Conservation (phyloP, 2,888 invertebrate genomes). For the Chalcosyrphus nemorum region DNA sequence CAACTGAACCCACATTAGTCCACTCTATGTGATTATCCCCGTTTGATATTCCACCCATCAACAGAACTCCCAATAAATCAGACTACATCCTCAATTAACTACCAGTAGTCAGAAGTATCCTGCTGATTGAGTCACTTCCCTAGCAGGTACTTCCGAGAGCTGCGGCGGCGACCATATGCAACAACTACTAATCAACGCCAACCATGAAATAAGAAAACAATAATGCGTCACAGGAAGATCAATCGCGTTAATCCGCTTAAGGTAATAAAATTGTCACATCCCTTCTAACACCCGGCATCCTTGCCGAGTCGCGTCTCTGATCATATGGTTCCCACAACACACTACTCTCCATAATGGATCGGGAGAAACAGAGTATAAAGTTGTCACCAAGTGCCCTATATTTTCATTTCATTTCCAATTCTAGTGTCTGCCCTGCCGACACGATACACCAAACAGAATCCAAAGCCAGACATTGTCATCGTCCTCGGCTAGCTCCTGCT, state of each 20-base stretch:
- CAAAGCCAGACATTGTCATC: conserved; percentile 41
- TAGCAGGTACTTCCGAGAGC: conserved; percentile 62
- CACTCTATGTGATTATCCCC: conserved; percentile 49
- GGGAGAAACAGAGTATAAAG: conserved; percentile 53
- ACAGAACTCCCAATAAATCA: conserved; percentile 51
- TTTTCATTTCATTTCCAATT: conserved; percentile 52
- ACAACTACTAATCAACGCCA: conserved; percentile 59
- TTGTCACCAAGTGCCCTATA: conserved; percentile 73
- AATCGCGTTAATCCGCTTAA: conserved; percentile 68
- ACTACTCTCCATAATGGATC: conserved; percentile 20
- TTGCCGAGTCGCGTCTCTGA: conserved; percentile 53
- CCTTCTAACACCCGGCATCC: conserved; percentile 61
- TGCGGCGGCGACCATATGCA: conserved; percentile 47
- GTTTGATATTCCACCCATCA: conserved; percentile 60
- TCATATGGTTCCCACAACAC: conserved; percentile 54
- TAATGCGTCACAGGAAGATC: conserved; percentile 65
- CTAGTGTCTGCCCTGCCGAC: conserved; percentile 45
- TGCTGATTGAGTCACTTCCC: conserved; percentile 63
- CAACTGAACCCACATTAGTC: background rate
- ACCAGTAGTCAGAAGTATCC: conserved; percentile 47
- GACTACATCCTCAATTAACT: conserved; percentile 67
- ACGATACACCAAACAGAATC: background rate
- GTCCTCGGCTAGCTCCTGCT: conserved; percentile 29
- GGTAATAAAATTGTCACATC: conserved; percentile 60
- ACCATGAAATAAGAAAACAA: conserved; percentile 64